Base-by-base conservation (phyloP, 2,888 invertebrate species). In the Tiphia femorata region DNA sequence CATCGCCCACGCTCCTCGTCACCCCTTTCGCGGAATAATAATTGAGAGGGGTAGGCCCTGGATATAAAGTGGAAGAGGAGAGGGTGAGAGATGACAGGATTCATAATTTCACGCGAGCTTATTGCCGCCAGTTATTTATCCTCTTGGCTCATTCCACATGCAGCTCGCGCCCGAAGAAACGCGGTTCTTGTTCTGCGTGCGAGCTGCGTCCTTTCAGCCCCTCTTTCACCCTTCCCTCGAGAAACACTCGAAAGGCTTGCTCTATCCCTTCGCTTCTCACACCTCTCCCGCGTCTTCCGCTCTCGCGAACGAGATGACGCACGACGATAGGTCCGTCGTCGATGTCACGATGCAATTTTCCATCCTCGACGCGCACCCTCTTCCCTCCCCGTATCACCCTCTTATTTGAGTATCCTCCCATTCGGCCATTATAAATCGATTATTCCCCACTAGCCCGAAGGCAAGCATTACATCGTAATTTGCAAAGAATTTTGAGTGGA, bases 81-180 rank as follows among this genome's bases (percentile, higher is more conserved):
- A 50, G 68, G 52, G 56, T 59, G 64, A 57, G 65, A 67, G 59
- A 72, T 69, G 78, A 75, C 74, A 70, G 67, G 70, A 77, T 76
- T 79, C 75, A 76, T 79, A 79, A 80, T 80, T 78, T 79, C 73
- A 73, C 74, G 70, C 72, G 68, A 69, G 75, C 77, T 80, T 78
- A 80, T 79, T 80, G 77, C 75, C 70, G 69, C 65, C 77, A 62
- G 75, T 79, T 80, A 78, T 80, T 80, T 74, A 79, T 78, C 70
- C 72, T 66, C 62, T 52, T 49, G 50, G 55, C 76, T 78, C 75
- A 75, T 79, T 78, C 66, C 68, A 72, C 72, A 79, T 78, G 77
- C 79, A 70, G 63, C 69, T 73, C 77, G 71, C 74, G 70, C 57
- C n/a, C 64, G 53, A 62, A 57, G 59, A 48, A 50, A 30, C 53